Conservation (phyloP, 2,113 vertebrate species). For the Leuciscus idus region DNA sequence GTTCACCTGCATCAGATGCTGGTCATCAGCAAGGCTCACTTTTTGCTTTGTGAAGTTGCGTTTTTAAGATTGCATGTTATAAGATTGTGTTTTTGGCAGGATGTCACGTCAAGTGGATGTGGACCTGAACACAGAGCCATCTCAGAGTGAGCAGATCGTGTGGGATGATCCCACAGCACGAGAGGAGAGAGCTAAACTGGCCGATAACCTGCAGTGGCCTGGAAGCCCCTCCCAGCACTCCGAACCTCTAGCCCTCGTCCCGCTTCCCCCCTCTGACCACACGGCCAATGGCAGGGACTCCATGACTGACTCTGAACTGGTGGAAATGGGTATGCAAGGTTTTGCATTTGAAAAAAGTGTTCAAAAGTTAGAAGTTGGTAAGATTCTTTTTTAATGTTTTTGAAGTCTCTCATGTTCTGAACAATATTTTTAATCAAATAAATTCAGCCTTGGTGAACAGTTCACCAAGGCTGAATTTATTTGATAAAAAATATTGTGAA, state of each 20-base stretch:
- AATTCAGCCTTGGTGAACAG: no score
- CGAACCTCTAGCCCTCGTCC: slow-evolving; percentile 71
- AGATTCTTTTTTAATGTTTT: no score
- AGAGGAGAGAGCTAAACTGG: slow-evolving; percentile 92
- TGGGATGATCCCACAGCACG: slow-evolving; percentile 98
- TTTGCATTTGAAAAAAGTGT: neutral
- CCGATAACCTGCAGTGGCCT: slow-evolving; percentile 94
- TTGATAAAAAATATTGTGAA: no score
- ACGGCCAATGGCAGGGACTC: slow-evolving; percentile 70
- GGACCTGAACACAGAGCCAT: slow-evolving; percentile 92
- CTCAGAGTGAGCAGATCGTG: slow-evolving; percentile 95
- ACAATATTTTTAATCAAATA: no score
- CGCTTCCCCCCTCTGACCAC: slow-evolving; percentile 58
- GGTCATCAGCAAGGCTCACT: neutral
- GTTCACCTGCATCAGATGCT: neutral
- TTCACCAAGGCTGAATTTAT: no score
- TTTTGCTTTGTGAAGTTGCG: neutral
- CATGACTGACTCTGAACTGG: slow-evolving; percentile 81
- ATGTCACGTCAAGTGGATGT: slow-evolving; percentile 79
- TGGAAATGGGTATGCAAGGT: slow-evolving; percentile 79
- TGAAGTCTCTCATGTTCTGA: no score
- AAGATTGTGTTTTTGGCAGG: slow-evolving; percentile 66
- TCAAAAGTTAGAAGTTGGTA: no score
- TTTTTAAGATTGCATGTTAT: neutral
- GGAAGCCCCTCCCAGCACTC: slow-evolving; percentile 87